Evolutionary conservation across 1,140 invertebrate genomes (phyloP).

Genomic region (Diachasma alloeum): DNA sequence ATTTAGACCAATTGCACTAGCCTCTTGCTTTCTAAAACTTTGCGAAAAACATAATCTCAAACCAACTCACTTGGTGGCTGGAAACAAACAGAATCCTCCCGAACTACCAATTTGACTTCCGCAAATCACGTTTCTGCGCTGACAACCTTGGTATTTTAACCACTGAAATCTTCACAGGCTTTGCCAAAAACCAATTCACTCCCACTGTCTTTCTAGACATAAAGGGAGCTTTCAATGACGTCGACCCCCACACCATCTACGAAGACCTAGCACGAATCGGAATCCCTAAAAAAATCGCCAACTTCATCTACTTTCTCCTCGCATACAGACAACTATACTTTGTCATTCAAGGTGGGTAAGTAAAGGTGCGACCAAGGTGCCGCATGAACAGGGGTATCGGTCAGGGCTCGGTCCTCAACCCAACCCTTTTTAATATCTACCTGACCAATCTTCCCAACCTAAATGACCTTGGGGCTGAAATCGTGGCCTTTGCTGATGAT

Average conservation of each 20-base stretch:
- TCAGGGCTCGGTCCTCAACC: neutral
- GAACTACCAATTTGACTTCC: slow-evolving; percentile 29
- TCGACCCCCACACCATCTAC: slow-evolving; percentile 3
- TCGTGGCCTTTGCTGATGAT: neutral
- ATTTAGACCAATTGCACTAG: slow-evolving; percentile 28
- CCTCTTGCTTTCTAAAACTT: slow-evolving; percentile 30
- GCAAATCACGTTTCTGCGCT: too few species aligned
- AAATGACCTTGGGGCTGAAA: too few species aligned
- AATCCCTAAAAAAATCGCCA: neutral
- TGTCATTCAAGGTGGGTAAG: neutral
- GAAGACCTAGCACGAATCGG: neutral
- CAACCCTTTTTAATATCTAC: neutral
- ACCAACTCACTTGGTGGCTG: slow-evolving; percentile 18
- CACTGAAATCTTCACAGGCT: neutral
- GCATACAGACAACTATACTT: neutral
- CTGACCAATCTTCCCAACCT: neutral
- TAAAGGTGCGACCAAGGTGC: neutral
- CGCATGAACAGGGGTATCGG: neutral
- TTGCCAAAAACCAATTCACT: slow-evolving; percentile 2
- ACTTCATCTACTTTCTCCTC: too few species aligned
- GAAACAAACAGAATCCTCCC: slow-evolving; percentile 25
- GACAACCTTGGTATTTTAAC: slow-evolving; percentile 22
- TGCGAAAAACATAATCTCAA: slow-evolving; percentile 34
- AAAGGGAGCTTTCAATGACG: slow-evolving; percentile 35
- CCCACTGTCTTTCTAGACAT: slow-evolving; percentile 28